These are phyloP conservation scores for Hippocampus barbouri DNA, from an alignment of 2,113 vertebrate species.

Conservation along the genomic window DNA sequence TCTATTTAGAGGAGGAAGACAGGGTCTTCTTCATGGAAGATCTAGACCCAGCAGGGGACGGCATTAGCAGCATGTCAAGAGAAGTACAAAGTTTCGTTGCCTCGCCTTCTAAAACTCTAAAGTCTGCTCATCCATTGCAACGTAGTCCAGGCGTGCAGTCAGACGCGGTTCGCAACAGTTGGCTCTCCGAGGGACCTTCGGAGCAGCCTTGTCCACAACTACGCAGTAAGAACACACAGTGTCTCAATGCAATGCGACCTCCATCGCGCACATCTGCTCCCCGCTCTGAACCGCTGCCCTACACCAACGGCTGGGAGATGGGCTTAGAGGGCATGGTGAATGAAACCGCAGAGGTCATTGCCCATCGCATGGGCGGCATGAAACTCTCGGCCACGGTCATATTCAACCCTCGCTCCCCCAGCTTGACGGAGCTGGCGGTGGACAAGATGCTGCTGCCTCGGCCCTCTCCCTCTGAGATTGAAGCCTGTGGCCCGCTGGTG, in stretches of 20 bases:
- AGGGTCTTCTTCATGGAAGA: constrained; percentile 96
- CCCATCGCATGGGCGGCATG: constrained; percentile 94
- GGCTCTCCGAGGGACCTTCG: constrained; percentile 52
- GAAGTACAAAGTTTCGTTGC: constrained; percentile 45
- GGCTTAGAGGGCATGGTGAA: constrained; percentile 67
- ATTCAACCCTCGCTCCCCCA: constrained; percentile 89
- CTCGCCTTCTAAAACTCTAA: constrained; percentile 56
- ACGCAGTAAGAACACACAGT: constrained; percentile 61
- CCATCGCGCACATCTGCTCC: constrained; percentile 31
- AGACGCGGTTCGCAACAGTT: constrained; percentile 54
- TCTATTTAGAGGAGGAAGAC: constrained; percentile 79
- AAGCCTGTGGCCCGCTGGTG: constrained; percentile 74
- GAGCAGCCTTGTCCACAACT: constrained; percentile 55
- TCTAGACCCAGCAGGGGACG: constrained; percentile 76
- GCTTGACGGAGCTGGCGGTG: constrained; percentile 67
- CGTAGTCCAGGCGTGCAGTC: constrained; percentile 26
- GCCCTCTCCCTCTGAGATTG: constrained; percentile 58
- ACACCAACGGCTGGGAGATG: constrained; percentile 82
- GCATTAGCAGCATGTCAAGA: constrained; percentile 52
- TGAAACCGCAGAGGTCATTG: constrained; percentile 85
- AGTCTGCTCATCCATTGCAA: constrained; percentile 25
- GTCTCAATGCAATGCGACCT: constrained; percentile 41
- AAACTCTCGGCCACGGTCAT: constrained; percentile 96
- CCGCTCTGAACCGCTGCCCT: constrained; percentile 67
- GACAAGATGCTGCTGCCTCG: constrained; percentile 65